Evolutionary conservation across 2,888 invertebrate genomes (phyloP), one percentile per base, ranked within the genome.

Genomic region (Ecliptopera silaceata): DNA sequence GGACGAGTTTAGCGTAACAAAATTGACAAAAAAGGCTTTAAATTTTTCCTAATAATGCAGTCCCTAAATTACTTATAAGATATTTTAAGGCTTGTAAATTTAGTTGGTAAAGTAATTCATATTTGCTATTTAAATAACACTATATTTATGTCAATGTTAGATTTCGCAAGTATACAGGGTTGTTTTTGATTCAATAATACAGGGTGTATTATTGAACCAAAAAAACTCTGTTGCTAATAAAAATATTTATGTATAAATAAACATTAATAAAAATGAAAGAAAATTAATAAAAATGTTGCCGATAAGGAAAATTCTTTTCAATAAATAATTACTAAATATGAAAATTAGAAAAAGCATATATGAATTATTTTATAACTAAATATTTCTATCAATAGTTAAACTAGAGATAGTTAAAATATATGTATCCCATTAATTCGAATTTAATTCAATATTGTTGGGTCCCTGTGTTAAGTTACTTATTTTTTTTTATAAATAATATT

Each of bases 301-400:
- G n/a, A n/a, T n/a, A n/a, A n/a, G n/a, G n/a, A n/a, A n/a, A n/a
- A n/a, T n/a, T n/a, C n/a, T n/a, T n/a, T n/a, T n/a, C n/a, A n/a
- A n/a, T n/a, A n/a, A n/a, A n/a, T n/a, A n/a, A n/a, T n/a, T n/a
- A n/a, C n/a, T n/a, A n/a, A n/a, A n/a, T n/a, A n/a, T n/a, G n/a
- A n/a, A n/a, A n/a, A n/a, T n/a, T n/a, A n/a, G n/a, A n/a, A n/a
- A n/a, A n/a, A n/a, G n/a, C n/a, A n/a, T n/a, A n/a, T 59, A 22
- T 54, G 46, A 56, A 60, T 61, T 44, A 45, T 53, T 50, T 43
- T 46, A 49, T 48, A 47, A 38, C 39, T 51, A 47, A 46, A 43
- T 61, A 68, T 61, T 74, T 77, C 80, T 80, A 68, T 81, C 81
- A 68, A 71, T 70, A 80, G 83, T 84, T 58, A 75, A 82, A 84